Conservation (phyloP, 92 coral and sea anemone genomes). For the Nematostella vectensis region DNA sequence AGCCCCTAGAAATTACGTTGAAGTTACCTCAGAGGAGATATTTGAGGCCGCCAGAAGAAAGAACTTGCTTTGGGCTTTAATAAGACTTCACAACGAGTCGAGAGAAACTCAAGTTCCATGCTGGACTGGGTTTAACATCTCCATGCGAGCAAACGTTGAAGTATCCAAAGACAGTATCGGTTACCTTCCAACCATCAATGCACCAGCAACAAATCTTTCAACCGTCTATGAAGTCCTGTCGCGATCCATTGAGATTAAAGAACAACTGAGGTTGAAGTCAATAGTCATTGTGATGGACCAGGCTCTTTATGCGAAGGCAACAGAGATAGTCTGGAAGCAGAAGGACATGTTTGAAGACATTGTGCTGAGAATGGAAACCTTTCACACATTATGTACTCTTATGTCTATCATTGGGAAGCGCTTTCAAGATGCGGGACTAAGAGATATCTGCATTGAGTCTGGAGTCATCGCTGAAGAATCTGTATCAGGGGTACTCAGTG, state of each 20-base stretch:
- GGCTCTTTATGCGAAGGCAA: constrained; percentile 18
- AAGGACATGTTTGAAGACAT: constrained; percentile 15
- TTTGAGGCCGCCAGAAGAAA: neutral
- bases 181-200: constrained; percentile 45
- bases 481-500: constrained; percentile 19
- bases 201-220: constrained; percentile 58
- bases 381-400: constrained; percentile 36
- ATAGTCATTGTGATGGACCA: constrained; percentile 16
- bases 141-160: constrained; percentile 17
- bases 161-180: constrained; percentile 33
- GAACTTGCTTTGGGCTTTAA: neutral
- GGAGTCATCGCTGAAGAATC: constrained; percentile 37
- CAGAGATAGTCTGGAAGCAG: constrained; percentile 11
- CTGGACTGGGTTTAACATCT: constrained; percentile 58
- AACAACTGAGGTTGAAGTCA: constrained; percentile 18
- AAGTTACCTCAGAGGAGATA: neutral
- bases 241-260: constrained; percentile 26
- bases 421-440: constrained; percentile 49
- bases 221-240: constrained; percentile 40
- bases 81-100: neutral
- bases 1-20: neutral
- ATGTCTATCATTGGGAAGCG: constrained; percentile 46
- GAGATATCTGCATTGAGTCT: constrained; percentile 35
- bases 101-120: constrained; percentile 11
- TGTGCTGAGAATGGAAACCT: constrained; percentile 39